Evolutionary conservation across 2,113 vertebrate genomes (phyloP), one percentile per base, ranked within the genome.

Genomic region (Morone chrysops): DNA sequence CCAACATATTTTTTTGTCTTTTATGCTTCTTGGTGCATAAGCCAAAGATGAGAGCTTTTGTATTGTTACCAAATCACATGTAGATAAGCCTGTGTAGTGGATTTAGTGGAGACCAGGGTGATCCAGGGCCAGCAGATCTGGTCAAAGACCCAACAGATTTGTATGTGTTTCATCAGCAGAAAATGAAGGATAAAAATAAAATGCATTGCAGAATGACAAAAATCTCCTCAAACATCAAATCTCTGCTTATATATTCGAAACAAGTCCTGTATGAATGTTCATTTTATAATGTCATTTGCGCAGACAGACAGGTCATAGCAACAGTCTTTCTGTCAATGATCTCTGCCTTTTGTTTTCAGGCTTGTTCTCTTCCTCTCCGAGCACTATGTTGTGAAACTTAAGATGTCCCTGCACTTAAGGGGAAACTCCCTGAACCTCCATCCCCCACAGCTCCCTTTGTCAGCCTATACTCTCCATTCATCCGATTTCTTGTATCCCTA

Each of bases 331-430:
- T 51, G 66, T 61, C 47, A 16, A 0, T 76, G 86, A 61, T 77
- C 68, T 83, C 31, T 74, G 36, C 20, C 68, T 60, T 81, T 74
- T 54, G 54, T 31, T 60, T 69, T 61, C 51, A 65, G 54, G 56
- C 40, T 71, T 43, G 50, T 22, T 59, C 73, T 60, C 54, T 31
- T 62, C 36, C 18, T 78, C 67, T 81, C 22, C 4, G 2, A 60
- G 25, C 2, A 2, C 60, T 77, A 74, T 90, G 83, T 92, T 90
- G 66, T 92, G 87, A 91, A 93, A 90, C 61, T 22, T 22, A 70
- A 86, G 57, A 53, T 3, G 9, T 65, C 22, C 36, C 51, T 38
- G 54, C 54, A 61, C 13, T 51, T 51, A 47, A 68, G 67, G 50
- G 74, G 83, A 86, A 89, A 84, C 81, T 84, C 81, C 81, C 76